Evolutionary conservation across 2,797 vertebrate genomes (phyloP).

Genomic region (Sebastes cheni): DNA sequence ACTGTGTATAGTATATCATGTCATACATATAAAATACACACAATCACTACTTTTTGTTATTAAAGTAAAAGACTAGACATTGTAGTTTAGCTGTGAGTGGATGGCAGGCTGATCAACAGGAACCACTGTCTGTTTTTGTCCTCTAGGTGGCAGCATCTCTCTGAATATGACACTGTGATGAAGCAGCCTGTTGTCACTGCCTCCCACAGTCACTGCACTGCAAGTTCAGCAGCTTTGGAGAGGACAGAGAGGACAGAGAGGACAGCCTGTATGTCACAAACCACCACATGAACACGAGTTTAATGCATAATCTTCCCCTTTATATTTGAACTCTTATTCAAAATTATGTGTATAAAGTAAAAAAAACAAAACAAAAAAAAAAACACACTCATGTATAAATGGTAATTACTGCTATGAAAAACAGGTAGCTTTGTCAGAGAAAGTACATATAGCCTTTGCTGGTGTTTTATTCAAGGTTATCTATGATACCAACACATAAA

Average conservation of each 20-base stretch:
- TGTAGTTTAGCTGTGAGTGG: not conserved
- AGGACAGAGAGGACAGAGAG: not conserved
- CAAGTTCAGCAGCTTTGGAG: not conserved
- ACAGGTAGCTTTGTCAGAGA: not conserved
- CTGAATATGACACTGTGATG: not conserved
- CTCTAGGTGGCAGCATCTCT: constrained; percentile 48
- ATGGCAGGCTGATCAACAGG: not conserved
- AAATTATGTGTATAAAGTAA: not conserved
- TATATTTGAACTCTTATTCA: not conserved
- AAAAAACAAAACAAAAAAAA: no score
- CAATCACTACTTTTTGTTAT: not conserved
- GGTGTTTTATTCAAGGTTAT: not conserved
- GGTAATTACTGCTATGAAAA: not conserved
- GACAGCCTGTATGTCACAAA: not conserved
- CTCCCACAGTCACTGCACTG: not conserved
- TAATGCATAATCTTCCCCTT: not conserved
- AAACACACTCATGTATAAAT: not conserved
- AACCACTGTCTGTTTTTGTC: not conserved
- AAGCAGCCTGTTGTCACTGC: not conserved
- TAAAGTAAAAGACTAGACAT: not conserved
- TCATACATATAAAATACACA: not conserved
- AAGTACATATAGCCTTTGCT: not conserved
- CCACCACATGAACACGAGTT: not conserved
- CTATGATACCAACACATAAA: not conserved
- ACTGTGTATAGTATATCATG: not conserved